Conservation (phyloP, 2,113 vertebrate species). For the Archilochus colubris region DNA sequence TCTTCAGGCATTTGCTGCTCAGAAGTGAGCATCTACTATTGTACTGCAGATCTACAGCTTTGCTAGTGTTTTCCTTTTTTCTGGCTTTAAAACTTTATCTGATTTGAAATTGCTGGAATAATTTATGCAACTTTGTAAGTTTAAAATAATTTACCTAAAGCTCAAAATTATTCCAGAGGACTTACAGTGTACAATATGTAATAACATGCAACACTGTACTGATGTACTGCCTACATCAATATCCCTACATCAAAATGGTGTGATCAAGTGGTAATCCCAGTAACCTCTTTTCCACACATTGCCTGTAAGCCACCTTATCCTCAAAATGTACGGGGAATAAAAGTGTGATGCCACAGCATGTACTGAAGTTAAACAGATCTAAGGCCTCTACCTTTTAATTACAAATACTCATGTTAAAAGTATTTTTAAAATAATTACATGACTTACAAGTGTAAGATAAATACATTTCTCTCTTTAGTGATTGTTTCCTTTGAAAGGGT, state of each 20-base stretch:
- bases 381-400: slow-evolving; percentile 39
- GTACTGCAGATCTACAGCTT: not conserved
- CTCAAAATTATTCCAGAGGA: not conserved
- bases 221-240: not conserved
- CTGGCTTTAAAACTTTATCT: not conserved
- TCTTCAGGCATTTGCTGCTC: not conserved
- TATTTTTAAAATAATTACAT: slow-evolving; percentile 60
- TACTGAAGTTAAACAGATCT: slow-evolving; percentile 45
- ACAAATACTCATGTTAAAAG: slow-evolving; percentile 24
- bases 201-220: not conserved
- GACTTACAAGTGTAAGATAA: slow-evolving; percentile 27
- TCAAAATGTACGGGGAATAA: not conserved
- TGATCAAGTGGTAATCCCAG: not conserved
- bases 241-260: not conserved
- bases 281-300: not conserved
- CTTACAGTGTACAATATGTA: not conserved
- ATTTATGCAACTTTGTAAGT: not conserved
- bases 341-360: not conserved
- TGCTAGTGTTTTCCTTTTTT: not conserved
- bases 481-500: not conserved
- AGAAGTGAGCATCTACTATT: not conserved
- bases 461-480: slow-evolving; percentile 42
- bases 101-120: not conserved
- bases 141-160: not conserved
- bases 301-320: not conserved